Evolutionary conservation across 2,888 invertebrate genomes (phyloP), one percentile per base, ranked within the genome.

Genomic region (Caenorhabditis sp.): DNA sequence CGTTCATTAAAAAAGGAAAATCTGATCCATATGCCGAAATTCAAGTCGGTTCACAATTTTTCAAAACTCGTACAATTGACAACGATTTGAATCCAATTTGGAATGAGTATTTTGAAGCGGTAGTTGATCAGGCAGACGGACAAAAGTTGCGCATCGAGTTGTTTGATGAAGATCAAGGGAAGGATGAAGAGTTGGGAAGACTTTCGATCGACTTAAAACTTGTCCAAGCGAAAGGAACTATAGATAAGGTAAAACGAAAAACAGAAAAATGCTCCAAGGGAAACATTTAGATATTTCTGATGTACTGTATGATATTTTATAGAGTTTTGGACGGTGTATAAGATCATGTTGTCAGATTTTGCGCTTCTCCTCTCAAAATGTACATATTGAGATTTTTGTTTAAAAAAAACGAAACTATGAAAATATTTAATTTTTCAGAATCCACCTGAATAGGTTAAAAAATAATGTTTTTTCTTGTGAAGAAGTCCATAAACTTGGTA

Each of bases 81-180:
- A 95, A 95, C 89, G 93, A 93, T 78, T 92, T 97, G 31, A 93
- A 95, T 90, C 99, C 99, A 5, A 93, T 93, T 82, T 99, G 97
- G 97, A 95, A 97, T 89, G 95, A 91, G 89, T 95, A 94, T 92
- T 97, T 96, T 88, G 97, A 99, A 62, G 88, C 87, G 3, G 87
- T 88, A 5, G 88, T 88, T 12, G 87, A 88, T 72, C 71, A 77
- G 57, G 80, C 80, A n/a, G 72, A 80, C n/a, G 86, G 84, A 12
- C 86, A 86, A 61, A 84, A 81, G 51, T 62, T 86, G n/a, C 53
- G 85, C 31, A 89, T 95, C 87, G 91, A 93, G 88, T 92, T 95
- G 86, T 94, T 91, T 92, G 95, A 96, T 92, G 93, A 94, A 92
- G 95, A 96, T 91, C 76, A 93, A 84, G 93, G 93, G 88, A 92